A percentile compares a stretch with the other conserved stretches of the same genome.
Evolutionary conservation across 2,113 vertebrate species (phyloP).

Genomic region (Hyperopisus bebe): DNA sequence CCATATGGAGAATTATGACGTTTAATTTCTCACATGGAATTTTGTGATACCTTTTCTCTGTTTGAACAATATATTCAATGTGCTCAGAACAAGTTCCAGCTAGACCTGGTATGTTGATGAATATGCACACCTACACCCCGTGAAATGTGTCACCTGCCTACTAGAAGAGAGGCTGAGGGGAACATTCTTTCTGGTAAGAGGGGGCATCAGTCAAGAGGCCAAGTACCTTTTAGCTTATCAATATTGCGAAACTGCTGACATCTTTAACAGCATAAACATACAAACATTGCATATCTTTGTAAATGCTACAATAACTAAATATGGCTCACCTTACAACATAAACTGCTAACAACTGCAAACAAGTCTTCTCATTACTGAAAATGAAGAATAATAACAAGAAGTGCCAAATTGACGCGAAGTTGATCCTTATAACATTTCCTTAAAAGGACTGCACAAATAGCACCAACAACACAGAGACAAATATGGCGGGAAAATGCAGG

Average conservation of each 20-base stretch:
- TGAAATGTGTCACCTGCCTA: not conserved
- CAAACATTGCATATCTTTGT: not conserved
- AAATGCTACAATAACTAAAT: not conserved
- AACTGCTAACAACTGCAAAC: not conserved
- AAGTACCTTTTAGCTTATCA: not conserved
- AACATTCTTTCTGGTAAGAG: not conserved
- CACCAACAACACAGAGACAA: too few species aligned
- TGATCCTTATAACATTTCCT: too few species aligned
- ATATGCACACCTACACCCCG: not conserved
- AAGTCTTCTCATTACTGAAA: too few species aligned
- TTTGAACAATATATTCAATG: not conserved
- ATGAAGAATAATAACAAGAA: too few species aligned
- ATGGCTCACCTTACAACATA: not conserved
- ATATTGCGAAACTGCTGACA: not conserved
- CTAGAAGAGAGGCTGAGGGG: not conserved
- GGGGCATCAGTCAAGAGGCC: not conserved
- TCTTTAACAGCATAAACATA: not conserved
- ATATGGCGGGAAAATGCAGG: too few species aligned
- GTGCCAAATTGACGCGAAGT: too few species aligned
- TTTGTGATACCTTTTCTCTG: not conserved
- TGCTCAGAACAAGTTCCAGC: not conserved
- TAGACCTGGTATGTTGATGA: not conserved
- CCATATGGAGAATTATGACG: not conserved
- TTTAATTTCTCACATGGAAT: not conserved
- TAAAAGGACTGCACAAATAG: too few species aligned